Percentiles rank a stretch among this genome's conserved stretches.
phyloP scores from a whole-genome alignment of 1,140 invertebrate genomes.

The Saccostrea cuccullata region DNA sequence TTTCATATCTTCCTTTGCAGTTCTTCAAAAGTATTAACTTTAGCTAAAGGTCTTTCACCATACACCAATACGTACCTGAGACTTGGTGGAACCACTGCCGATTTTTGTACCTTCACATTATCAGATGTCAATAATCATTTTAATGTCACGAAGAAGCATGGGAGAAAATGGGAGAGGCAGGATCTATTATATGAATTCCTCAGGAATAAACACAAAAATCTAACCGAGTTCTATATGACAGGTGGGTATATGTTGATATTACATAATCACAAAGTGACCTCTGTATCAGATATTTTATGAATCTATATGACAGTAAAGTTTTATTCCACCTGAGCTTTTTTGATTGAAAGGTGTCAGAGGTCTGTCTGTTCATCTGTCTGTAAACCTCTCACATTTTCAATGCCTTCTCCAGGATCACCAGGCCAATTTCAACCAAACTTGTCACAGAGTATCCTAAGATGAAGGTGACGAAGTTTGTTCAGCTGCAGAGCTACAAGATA shows the following conservation, averaged over 20 bases:
- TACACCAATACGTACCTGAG: constrained; percentile 56
- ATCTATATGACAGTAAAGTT: no score
- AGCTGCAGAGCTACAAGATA: no score
- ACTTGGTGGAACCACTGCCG: constrained; percentile 67
- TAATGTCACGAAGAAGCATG: neutral
- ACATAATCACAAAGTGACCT: no score
- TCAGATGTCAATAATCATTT: neutral
- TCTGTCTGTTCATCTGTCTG: no score
- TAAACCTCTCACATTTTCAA: no score
- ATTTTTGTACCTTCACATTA: constrained; percentile 64
- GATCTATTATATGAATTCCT: neutral
- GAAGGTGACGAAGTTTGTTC: no score
- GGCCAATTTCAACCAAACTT: no score
- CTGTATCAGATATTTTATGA: no score
- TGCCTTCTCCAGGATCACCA: no score
- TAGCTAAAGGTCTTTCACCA: constrained; percentile 63
- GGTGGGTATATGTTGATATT: neutral
- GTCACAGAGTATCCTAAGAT: no score
- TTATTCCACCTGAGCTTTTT: no score
- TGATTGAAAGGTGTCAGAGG: no score
- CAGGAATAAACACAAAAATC: constrained; percentile 32
- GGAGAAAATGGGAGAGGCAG: neutral
- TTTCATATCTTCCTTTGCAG: constrained; percentile 45
- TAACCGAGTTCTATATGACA: constrained; percentile 38
- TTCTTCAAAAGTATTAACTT: constrained; percentile 59